Base-by-base conservation (phyloP, 2,888 invertebrate genomes). In the Amblyjoppa proteus region DNA sequence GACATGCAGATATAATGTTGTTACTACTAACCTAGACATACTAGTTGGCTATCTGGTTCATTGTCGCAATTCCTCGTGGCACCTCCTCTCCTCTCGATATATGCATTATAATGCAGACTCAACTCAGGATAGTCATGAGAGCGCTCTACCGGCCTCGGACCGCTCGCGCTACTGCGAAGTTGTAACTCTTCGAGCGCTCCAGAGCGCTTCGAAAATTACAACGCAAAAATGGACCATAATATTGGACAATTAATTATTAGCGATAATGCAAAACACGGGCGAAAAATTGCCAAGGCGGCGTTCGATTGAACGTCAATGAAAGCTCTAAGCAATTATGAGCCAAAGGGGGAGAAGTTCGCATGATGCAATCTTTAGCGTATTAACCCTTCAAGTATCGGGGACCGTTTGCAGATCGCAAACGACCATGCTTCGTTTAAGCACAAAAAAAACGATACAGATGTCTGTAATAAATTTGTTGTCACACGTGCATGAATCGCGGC, bases 1-100 rank as follows among this genome's bases (percentile, higher is more conserved):
- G 89, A 90, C 84, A 87, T 84, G 85, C 88, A 88, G 87, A 88
- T 88, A 89, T 88, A 89, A 89, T 89, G 90, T 91, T 91, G 90
- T 91, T 88, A 90, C 90, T 92, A 90, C 89, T 92, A 93, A 92
- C 92, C 91, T 92, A 92, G 92, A 93, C 91, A 91, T 88, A 90
- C 89, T 91, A 82, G 80, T 84, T 81, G 76, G 86, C 89, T 90
- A 93, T 92, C 90, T 92, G 90, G 92, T 92, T 93, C 93, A 93
- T 92, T 93, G 93, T 92, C 93, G 90, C 88, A 88, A 89, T 89
- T 88, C 86, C 76, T 73, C 68, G 66, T 70, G 71, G 49, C 76
- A 45, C 76, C 71, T 61, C 71, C 45, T 53, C 49, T 16, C 76
- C 58, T 38, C 34, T 20, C n/a, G 45, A 53, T 75, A 49, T 31